Evolutionary conservation across 2,888 invertebrate genomes (phyloP).

Genomic region (Lymantria monacha): DNA sequence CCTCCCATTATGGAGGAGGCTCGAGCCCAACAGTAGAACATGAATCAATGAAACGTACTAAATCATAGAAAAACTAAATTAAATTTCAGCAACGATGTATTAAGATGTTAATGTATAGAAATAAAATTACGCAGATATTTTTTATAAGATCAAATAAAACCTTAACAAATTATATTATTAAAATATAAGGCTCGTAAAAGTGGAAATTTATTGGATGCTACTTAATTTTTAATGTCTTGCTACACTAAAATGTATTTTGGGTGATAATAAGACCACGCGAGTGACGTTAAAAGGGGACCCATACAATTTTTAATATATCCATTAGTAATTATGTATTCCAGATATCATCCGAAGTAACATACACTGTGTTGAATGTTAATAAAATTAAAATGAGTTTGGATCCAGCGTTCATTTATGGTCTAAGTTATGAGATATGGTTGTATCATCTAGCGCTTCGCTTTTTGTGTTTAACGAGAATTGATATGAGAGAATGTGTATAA

Average conservation of each 20-base stretch:
- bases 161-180: slow-evolving; percentile 14
- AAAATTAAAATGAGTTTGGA: slow-evolving; percentile 51
- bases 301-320: slow-evolving; percentile 49
- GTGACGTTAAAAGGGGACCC: slow-evolving; percentile 36
- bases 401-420: slow-evolving; percentile 34
- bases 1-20: too few species aligned
- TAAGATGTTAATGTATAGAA: too few species aligned
- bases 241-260: slow-evolving; percentile 34
- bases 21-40: not conserved
- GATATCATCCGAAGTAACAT: slow-evolving; percentile 44
- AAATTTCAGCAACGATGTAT: too few species aligned
- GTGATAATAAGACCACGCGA: slow-evolving; percentile 35
- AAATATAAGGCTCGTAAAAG: slow-evolving; percentile 27
- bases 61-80: too few species aligned
- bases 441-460: not conserved
- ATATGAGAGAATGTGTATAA: too few species aligned
- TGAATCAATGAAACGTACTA: too few species aligned
- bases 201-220: slow-evolving; percentile 42
- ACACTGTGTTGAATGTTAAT: slow-evolving; percentile 48
- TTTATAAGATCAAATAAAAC: slow-evolving; percentile 6
- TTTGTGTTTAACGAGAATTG: too few species aligned
- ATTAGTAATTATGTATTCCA: slow-evolving; percentile 54
- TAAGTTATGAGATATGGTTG: slow-evolving; percentile 18
- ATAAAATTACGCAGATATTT: too few species aligned
- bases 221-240: slow-evolving; percentile 41